Conservation (phyloP, 2,888 invertebrate species). For the Drosophila seclusa region DNA sequence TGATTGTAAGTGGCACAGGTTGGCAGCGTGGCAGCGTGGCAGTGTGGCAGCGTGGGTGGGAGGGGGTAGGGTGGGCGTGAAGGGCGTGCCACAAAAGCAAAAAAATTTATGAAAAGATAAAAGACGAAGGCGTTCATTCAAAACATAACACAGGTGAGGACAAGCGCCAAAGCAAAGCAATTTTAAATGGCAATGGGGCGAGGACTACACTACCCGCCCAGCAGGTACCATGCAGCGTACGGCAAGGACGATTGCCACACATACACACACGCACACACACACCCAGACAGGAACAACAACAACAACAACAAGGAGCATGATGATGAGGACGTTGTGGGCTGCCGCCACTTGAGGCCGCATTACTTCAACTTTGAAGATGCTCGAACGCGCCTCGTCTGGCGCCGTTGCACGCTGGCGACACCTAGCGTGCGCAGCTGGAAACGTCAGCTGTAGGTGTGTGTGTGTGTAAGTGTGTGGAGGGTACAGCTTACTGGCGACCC, state of each 20-base stretch:
- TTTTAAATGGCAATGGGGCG: slow-evolving; percentile 72
- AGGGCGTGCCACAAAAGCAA: slow-evolving; percentile 49
- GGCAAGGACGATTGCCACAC: slow-evolving; percentile 41
- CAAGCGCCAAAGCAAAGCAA: slow-evolving; percentile 74
- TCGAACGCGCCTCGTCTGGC: slow-evolving; percentile 60
- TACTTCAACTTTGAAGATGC: slow-evolving; percentile 82
- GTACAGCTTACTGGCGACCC: slow-evolving; percentile 29
- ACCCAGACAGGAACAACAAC: neutral
- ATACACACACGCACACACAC: neutral
- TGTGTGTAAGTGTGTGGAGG: neutral
- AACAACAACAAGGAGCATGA: slow-evolving; percentile 3
- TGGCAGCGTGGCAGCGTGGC: slow-evolving; percentile 9
- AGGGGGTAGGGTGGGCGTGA: neutral
- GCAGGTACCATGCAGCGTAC: slow-evolving; percentile 36
- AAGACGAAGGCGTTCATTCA: slow-evolving; percentile 79
- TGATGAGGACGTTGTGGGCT: slow-evolving; percentile 27
- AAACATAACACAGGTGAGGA: slow-evolving; percentile 79
- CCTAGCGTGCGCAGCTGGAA: slow-evolving; percentile 80
- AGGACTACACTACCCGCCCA: neutral
- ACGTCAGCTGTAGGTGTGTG: slow-evolving; percentile 33
- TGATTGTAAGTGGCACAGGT: slow-evolving; percentile 73
- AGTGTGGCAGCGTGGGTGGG: slow-evolving; percentile 9
- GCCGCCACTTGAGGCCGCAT: slow-evolving; percentile 79
- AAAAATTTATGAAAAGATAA: slow-evolving; percentile 76
- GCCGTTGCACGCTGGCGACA: slow-evolving; percentile 67